Conservation (phyloP, 2,113 vertebrate species). For the Dasyprocta punctata region DNA sequence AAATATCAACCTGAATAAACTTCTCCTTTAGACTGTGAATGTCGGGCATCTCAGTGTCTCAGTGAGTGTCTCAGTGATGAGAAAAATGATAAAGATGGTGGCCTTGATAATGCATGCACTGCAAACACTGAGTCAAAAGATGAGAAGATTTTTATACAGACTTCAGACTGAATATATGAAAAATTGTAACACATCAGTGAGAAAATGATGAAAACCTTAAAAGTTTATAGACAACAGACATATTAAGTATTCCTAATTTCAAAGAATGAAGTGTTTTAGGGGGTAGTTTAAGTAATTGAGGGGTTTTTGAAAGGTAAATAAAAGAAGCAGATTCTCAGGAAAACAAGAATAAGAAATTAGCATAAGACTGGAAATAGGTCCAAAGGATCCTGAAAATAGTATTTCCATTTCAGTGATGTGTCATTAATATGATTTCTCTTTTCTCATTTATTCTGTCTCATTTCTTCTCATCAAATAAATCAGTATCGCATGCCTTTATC, state of each 20-base stretch:
- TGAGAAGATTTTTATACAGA: background rate
- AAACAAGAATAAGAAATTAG: slow-evolving; percentile 15
- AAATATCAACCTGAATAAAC: background rate
- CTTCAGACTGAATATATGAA: background rate
- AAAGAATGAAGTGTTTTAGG: background rate
- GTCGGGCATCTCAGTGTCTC: background rate
- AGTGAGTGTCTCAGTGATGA: background rate
- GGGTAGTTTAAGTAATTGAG: background rate
- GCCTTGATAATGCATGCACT: background rate
- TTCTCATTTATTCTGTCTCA: background rate
- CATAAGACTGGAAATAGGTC: background rate
- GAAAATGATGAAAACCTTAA: background rate
- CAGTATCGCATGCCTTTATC: background rate
- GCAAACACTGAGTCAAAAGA: background rate
- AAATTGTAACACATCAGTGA: background rate
- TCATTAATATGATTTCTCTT: background rate
- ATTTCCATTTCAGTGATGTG: background rate
- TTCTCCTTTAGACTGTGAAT: background rate
- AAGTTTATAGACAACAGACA: background rate
- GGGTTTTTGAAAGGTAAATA: slow-evolving; percentile 28
- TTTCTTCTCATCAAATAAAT: slow-evolving; percentile 35
- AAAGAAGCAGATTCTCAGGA: background rate
- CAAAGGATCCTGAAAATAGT: background rate
- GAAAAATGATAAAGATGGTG: background rate
- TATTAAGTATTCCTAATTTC: slow-evolving; percentile 28